Evolutionary conservation across 2,888 invertebrate species (phyloP).

Genomic region (Brenthis hecate): DNA sequence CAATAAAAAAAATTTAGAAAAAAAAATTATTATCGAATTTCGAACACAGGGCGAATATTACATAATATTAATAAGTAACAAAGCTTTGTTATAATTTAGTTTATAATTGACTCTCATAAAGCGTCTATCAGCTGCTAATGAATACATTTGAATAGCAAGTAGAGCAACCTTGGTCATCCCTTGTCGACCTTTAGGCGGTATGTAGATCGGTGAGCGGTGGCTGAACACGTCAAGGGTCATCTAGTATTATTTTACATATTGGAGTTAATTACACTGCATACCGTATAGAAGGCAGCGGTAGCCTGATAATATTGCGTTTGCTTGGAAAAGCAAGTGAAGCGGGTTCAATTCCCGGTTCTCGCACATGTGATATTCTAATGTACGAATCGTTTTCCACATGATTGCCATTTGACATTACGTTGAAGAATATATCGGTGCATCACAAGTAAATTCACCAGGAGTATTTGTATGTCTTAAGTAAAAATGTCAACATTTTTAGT

Average conservation of each 20-base stretch:
- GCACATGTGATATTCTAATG: no score
- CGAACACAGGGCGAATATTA: no score
- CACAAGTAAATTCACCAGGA: no score
- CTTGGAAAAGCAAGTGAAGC: no score
- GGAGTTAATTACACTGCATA: constrained; percentile 5
- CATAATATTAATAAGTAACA: neutral
- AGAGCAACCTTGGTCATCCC: constrained; percentile 47
- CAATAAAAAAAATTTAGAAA: no score
- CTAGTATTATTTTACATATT: constrained; percentile 25
- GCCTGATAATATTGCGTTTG: no score
- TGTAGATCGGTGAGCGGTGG: constrained; percentile 45
- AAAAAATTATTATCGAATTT: no score
- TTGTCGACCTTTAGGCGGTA: constrained; percentile 45
- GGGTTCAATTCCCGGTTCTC: no score
- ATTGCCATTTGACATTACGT: neutral
- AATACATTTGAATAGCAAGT: constrained; percentile 40
- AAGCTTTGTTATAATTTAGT: neutral
- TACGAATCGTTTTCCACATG: no score
- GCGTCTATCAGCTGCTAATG: constrained; percentile 17
- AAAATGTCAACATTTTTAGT: no score
- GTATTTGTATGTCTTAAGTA: no score
- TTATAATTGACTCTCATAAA: neutral
- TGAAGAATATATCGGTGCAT: neutral
- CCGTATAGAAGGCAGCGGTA: neutral
- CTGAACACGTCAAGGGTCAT: constrained; percentile 31